phyloP scores from a whole-genome alignment of 2,888 invertebrate genomes.

The Stenoptilia bipunctidactyla region DNA sequence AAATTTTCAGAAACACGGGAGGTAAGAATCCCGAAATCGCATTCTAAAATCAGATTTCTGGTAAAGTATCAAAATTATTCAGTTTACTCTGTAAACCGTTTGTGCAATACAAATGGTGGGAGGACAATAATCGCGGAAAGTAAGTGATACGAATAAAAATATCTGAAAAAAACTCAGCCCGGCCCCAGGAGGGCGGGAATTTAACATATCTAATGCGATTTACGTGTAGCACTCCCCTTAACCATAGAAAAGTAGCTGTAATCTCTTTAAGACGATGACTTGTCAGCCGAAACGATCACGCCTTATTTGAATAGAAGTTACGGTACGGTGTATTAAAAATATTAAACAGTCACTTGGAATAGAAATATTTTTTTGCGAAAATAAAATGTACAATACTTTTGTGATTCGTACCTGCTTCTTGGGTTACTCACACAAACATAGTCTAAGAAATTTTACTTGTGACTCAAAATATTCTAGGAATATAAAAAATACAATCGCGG shows the following conservation, averaged over 20 bases:
- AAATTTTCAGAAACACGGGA: too few relatives aligned
- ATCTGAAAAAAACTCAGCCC: slow-evolving; percentile 37
- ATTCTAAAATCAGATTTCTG: too few relatives aligned
- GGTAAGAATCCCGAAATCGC: too few relatives aligned
- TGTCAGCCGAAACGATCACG: slow-evolving; percentile 22
- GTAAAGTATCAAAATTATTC: slow-evolving; percentile 24
- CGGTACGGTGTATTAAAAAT: not conserved
- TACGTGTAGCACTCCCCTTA: slow-evolving; percentile 47
- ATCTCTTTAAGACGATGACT: slow-evolving; percentile 64
- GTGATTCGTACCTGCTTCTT: too few relatives aligned
- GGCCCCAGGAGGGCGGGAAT: slow-evolving; percentile 30
- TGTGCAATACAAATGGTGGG: slow-evolving; percentile 56
- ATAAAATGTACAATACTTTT: too few relatives aligned
- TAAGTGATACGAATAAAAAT: slow-evolving; percentile 70
- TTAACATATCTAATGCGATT: slow-evolving; percentile 70
- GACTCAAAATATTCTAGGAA: too few relatives aligned
- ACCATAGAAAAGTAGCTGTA: slow-evolving; percentile 22
- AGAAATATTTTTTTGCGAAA: too few relatives aligned
- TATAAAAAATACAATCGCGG: too few relatives aligned
- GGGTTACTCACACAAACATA: too few relatives aligned
- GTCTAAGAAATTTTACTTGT: too few relatives aligned
- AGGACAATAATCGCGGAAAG: slow-evolving; percentile 63
- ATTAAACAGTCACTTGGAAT: too few relatives aligned
- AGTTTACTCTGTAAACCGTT: slow-evolving; percentile 14
- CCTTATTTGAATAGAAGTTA: slow-evolving; percentile 18